Evolutionary conservation across 2,113 vertebrate species (phyloP).

Genomic region (Saguinus imperator): DNA sequence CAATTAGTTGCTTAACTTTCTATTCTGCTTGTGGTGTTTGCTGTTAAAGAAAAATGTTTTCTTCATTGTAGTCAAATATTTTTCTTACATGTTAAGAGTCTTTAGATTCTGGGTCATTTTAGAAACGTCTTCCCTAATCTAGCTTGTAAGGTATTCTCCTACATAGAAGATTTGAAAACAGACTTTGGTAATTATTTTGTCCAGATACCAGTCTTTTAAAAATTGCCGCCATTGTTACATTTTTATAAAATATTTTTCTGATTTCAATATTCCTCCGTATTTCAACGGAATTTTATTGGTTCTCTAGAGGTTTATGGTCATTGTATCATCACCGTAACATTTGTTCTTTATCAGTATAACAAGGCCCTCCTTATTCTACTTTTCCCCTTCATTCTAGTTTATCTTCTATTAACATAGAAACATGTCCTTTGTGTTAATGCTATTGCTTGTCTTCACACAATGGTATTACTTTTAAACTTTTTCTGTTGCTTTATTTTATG

Average conservation of each 20-base stretch:
- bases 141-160: not conserved
- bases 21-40: not conserved
- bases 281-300: not conserved
- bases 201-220: not conserved
- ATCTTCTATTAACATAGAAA: not conserved
- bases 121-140: not conserved
- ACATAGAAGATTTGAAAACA: not conserved
- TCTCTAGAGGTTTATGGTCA: not conserved
- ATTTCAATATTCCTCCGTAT: not conserved
- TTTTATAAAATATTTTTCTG: not conserved
- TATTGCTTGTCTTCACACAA: not conserved
- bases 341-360: not conserved
- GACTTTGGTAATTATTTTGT: not conserved
- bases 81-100: not conserved
- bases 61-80: not conserved
- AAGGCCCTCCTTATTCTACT: not conserved
- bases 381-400: not conserved
- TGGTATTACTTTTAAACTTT: not conserved
- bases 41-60: not conserved
- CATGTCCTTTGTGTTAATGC: not conserved
- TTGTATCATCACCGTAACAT: not conserved
- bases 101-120: not conserved
- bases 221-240: not conserved
- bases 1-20: not conserved
- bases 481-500: not conserved